These are phyloP conservation scores for Macaca mulatta DNA, from an alignment of 2,113 vertebrate species.

Conservation along the genomic window DNA sequence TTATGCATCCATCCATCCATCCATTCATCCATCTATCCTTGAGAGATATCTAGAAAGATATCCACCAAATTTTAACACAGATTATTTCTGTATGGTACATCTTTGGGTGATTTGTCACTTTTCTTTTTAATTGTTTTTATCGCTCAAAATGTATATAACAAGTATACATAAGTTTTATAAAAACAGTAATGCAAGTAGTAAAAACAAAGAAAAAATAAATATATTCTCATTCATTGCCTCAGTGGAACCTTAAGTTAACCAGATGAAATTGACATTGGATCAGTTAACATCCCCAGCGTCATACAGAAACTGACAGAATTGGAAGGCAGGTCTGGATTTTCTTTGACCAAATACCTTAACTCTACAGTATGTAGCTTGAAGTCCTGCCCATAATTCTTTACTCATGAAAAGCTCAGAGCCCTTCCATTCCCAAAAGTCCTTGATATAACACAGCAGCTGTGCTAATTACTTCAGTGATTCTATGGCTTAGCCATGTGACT, in stretches of 20 bases:
- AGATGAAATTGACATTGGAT: background rate
- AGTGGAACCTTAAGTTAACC: background rate
- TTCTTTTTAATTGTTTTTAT: background rate
- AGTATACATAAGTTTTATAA: background rate
- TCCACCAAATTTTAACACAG: background rate
- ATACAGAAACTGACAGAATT: background rate
- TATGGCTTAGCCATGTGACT: background rate
- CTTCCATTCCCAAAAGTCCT: background rate
- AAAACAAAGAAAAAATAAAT: background rate
- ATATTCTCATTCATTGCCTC: background rate
- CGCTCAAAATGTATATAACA: background rate
- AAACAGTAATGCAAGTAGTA: background rate
- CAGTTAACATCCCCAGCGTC: background rate
- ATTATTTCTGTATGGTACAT: background rate
- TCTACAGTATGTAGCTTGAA: background rate
- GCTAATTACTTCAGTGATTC: background rate
- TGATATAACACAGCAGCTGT: background rate
- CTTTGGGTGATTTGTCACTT: background rate
- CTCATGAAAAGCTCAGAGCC: background rate
- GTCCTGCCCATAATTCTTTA: background rate
- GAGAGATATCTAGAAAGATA: background rate
- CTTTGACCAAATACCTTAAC: background rate
- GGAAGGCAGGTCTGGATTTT: background rate
- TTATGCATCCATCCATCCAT: background rate
- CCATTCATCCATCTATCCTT: background rate